These are phyloP conservation scores for Calosoma granatense DNA, from an alignment of 1,140 invertebrate species.

Conservation along the genomic window DNA sequence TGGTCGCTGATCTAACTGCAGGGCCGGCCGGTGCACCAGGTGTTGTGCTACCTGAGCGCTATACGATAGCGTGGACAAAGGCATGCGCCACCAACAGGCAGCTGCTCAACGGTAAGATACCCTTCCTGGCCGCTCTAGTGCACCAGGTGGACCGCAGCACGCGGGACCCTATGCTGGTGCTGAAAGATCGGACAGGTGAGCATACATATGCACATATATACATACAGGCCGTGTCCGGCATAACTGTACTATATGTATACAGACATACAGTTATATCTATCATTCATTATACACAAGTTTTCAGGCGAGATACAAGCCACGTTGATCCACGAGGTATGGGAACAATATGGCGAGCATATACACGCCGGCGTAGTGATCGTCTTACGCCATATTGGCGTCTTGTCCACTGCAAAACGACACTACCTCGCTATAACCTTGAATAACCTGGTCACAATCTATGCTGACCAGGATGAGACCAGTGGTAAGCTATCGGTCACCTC, in stretches of 20 bases:
- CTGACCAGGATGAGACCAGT: background rate
- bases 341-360: background rate
- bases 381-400: background rate
- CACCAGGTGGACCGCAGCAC: background rate
- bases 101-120: background rate
- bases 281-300: no score
- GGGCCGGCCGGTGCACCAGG: background rate
- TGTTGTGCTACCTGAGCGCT: background rate
- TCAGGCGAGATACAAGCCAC: background rate
- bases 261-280: no score
- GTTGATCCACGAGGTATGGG: background rate
- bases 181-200: background rate
- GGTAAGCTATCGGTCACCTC: background rate
- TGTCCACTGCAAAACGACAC: background rate
- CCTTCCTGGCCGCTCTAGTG: background rate
- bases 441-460: background rate
- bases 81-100: background rate
- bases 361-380: background rate
- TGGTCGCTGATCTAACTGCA: background rate
- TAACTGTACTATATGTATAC: no score
- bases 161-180: background rate
- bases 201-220: background rate
- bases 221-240: no score
- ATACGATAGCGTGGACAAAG: background rate
- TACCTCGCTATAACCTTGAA: background rate